Base-by-base conservation (phyloP, 1,140 invertebrate species). In the Leptinotarsa texana region DNA sequence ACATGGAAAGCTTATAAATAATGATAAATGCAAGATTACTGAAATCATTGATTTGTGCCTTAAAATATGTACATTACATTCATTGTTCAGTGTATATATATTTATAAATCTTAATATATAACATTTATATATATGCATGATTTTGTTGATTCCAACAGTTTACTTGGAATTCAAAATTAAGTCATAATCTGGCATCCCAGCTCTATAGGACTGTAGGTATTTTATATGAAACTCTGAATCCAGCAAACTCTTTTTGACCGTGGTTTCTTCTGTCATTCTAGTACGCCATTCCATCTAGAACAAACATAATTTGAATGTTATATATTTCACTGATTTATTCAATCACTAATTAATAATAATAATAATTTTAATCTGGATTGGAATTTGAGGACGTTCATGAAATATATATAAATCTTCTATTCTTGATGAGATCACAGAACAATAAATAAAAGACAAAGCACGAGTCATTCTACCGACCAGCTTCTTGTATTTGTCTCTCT, bases 111-210 rank as follows among this genome's bases (percentile, higher is more conserved):
- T 8, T 42, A 42, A 42, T 42, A 42, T 42, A 42, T 42, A 42
- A 42, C 33, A 42, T 62, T 21, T 3, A 62, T 62, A 62, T 62
- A 62, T n/a, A 13, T 21, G 21, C 18, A 65, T 13, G 11, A 65
- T 27, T 65, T 65, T 21, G 15, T 21, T 15, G 11, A 65, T 21
- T 27, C 18, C 27, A 22, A 65, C 15, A 33, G 21, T 73, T 65
- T 22, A 73, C 13, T 73, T 75, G 24, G 78, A 77, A 68, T 79
- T 75, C 8, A 80, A 61, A 75, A 81, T 77, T 70, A 82, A 73
- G 67, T 94, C 92, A 80, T 93, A 94, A 77, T 94, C 88, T 15
- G 92, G 88, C 74, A 86, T 85, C 15, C 92, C 92, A 74, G 89
- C 89, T 24, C 89, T 86, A 49, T 88, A 87, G 15, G 90, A 90